Conservation (phyloP, 2,888 invertebrate species). For the Ischnus inquisitorius region DNA sequence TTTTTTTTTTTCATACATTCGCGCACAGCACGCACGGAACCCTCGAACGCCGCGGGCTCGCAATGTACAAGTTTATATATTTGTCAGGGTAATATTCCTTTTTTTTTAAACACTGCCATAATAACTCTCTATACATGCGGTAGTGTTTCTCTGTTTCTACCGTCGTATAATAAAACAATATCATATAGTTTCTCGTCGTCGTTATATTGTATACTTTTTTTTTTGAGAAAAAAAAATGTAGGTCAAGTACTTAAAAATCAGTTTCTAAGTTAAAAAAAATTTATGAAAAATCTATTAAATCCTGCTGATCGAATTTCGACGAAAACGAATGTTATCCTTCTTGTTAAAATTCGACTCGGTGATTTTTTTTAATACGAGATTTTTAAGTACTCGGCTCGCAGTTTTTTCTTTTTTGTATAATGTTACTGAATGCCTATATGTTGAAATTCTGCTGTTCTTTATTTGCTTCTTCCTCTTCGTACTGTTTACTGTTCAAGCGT, state of each 20-base stretch:
- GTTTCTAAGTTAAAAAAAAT: no score
- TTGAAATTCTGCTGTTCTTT: constrained; percentile 8
- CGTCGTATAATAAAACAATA: constrained; percentile 57
- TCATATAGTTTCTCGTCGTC: constrained; percentile 42
- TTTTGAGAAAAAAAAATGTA: not conserved
- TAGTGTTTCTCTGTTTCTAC: constrained; percentile 37
- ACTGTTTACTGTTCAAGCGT: constrained; percentile 46
- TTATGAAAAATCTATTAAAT: no score
- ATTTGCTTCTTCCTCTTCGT: not conserved
- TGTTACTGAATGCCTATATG: not conserved
- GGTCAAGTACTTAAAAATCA: not conserved
- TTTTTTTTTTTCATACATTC: not conserved
- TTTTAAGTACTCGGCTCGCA: no score
- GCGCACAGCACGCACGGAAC: not conserved
- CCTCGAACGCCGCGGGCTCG: constrained; percentile 11
- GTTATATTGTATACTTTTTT: constrained; percentile 40
- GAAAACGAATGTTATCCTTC: no score
- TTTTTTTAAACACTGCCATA: constrained; percentile 49
- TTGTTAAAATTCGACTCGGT: no score
- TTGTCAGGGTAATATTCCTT: constrained; percentile 51
- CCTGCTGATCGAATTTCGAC: no score
- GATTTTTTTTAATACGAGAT: no score
- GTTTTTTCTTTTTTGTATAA: no score
- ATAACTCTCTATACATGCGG: constrained; percentile 58
- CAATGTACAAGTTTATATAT: constrained; percentile 63